These are phyloP conservation scores for Rhaphigaster nebulosa DNA, from an alignment of 2,888 invertebrate species.

Conservation along the genomic window DNA sequence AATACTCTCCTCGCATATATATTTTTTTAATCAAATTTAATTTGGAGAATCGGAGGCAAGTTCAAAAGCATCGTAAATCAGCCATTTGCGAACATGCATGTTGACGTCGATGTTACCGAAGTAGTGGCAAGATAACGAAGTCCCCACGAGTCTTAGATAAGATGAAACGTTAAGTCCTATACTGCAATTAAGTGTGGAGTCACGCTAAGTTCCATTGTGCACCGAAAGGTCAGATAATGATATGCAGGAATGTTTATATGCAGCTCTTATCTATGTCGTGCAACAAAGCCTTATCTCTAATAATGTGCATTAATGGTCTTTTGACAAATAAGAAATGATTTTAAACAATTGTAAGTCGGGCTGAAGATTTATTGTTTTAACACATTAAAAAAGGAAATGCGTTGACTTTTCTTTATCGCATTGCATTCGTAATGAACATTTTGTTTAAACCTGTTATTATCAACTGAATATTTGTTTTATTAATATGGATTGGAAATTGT, in stretches of 20 bases:
- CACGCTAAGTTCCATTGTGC: background rate
- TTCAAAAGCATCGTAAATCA: background rate
- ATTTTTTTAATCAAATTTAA: too few species aligned
- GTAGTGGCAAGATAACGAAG: background rate
- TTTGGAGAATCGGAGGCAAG: background rate
- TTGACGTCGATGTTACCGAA: background rate
- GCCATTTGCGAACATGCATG: background rate
- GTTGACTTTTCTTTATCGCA: background rate
- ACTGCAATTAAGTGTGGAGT: background rate
- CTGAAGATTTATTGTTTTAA: background rate
- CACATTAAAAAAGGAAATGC: background rate
- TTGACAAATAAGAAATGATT: background rate
- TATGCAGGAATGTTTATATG: background rate
- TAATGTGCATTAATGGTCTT: slow-evolving; percentile 22
- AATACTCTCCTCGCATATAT: too few species aligned
- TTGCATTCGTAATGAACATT: background rate
- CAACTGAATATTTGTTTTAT: background rate
- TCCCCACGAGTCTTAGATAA: background rate
- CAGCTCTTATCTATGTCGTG: background rate
- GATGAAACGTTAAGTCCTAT: background rate
- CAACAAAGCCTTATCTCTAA: background rate
- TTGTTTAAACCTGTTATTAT: too few species aligned
- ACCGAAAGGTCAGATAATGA: background rate
- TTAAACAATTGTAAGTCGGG: background rate
- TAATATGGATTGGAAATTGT: background rate